Evolutionary conservation across 2,113 vertebrate species (phyloP).

Genomic region (Origma solitaria): DNA sequence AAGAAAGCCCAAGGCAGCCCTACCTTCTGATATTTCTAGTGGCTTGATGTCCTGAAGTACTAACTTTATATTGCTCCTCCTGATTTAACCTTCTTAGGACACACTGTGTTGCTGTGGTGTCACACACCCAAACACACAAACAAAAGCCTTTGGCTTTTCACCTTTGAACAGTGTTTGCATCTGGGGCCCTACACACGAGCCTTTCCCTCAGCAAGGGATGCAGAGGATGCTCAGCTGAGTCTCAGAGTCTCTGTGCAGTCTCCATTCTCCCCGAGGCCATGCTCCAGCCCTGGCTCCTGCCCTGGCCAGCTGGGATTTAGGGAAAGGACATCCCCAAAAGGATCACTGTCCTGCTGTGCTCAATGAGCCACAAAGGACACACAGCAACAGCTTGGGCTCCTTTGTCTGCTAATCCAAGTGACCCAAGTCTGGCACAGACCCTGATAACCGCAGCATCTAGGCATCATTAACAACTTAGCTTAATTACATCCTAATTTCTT

Average conservation of each 20-base stretch:
- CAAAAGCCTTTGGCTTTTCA: background rate
- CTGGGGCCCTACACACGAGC: background rate
- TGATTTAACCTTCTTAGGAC: background rate
- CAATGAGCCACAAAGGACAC: background rate
- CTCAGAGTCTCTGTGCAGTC: background rate
- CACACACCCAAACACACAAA: background rate
- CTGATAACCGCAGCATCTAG: background rate
- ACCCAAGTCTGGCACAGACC: background rate
- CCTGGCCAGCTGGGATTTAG: background rate
- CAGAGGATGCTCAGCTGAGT: background rate
- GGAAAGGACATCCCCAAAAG: too few relatives aligned
- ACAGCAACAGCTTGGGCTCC: background rate
- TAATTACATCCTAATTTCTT: conserved; percentile 33
- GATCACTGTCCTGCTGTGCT: background rate
- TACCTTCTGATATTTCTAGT: background rate
- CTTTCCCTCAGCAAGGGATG: background rate
- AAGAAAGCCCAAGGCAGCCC: background rate
- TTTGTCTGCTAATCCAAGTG: background rate
- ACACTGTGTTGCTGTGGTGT: background rate
- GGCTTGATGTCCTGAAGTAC: background rate
- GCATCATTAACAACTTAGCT: background rate
- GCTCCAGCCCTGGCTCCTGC: background rate
- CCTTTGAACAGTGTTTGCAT: fast-evolving
- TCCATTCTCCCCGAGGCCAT: fast-evolving
- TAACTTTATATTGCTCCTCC: background rate